These are phyloP conservation scores for Boleophthalmus pectinirostris DNA, from an alignment of 2,113 vertebrate genomes.

Conservation along the genomic window DNA sequence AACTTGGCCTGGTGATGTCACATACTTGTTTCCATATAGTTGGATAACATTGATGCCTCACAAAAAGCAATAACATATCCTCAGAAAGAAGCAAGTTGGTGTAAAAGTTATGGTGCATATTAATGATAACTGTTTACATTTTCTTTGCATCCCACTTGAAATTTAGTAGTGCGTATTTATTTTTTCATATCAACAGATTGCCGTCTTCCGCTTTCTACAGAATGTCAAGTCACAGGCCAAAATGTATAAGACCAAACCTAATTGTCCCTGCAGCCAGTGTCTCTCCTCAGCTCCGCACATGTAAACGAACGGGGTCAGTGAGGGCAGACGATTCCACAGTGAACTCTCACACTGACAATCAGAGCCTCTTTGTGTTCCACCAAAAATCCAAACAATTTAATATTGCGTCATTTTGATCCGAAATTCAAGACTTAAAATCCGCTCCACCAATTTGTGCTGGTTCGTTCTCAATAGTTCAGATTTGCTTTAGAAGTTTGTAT, in stretches of 20 bases:
- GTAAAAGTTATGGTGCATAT: too few relatives aligned
- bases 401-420: neutral
- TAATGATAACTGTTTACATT: neutral
- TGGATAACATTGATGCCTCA: neutral
- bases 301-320: constrained; percentile 8
- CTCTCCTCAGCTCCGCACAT: neutral
- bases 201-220: neutral
- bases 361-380: constrained; percentile 6
- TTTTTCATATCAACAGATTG: neutral
- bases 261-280: neutral
- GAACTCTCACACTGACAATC: neutral
- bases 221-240: constrained; percentile 13
- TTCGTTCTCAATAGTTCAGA: neutral
- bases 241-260: neutral
- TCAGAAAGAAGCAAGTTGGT: too few relatives aligned
- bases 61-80: neutral
- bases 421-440: neutral
- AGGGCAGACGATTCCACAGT: constrained; percentile 11
- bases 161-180: neutral
- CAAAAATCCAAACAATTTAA: neutral
- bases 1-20: too few relatives aligned
- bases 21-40: neutral
- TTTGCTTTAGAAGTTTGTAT: neutral
- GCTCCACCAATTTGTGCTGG: neutral
- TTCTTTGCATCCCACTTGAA: neutral